Evolutionary conservation across 2,797 vertebrate genomes (phyloP), one percentile per base, ranked within the genome.

Genomic region (Dendrocincla fuliginosa): DNA sequence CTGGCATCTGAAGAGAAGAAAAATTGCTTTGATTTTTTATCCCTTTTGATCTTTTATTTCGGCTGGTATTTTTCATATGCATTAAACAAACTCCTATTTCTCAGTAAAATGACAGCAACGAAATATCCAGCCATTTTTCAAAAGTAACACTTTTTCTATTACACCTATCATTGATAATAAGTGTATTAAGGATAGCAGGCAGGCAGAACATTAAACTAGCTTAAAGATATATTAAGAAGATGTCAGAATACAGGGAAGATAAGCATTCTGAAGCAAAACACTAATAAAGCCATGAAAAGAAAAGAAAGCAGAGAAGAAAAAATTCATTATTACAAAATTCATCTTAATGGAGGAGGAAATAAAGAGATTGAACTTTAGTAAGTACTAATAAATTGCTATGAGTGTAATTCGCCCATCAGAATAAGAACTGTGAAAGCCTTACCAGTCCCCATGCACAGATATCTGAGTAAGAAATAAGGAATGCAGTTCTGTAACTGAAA

Each of bases 121-220:
- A 96, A 97, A 96, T 70, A 52, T 68, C 87, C 69, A 30, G 71
- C 16, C 60, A 63, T 97, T 95, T 97, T 96, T 96, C 75, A 96
- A 81, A 93, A 80, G 53, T 92, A 88, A 41, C 50, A 55, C n/a
- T 59, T 20, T 88, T 96, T 96, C 87, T 93, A 84, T 96, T 97
- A 90, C 93, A 93, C 13, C 75, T 96, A 92, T 87, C 69, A 80
- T 80, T 5, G 33, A 88, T 95, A 97, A 97, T 94, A 89, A 91
- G 63, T 79, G 41, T 93, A 57, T 37, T 75, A 88, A 96, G 28
- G 53, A 33, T 69, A 78, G 68, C 65, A 71, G 50, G 65, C 84
- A 94, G 52, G 20, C 65, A 91, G 47, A 89, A 28, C 77, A 83
- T 88, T 96, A 91, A 65, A 90, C 12, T 32, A 89, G 37, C 41